Conservation (phyloP, 2,888 invertebrate species). For the Allygus modestus region DNA sequence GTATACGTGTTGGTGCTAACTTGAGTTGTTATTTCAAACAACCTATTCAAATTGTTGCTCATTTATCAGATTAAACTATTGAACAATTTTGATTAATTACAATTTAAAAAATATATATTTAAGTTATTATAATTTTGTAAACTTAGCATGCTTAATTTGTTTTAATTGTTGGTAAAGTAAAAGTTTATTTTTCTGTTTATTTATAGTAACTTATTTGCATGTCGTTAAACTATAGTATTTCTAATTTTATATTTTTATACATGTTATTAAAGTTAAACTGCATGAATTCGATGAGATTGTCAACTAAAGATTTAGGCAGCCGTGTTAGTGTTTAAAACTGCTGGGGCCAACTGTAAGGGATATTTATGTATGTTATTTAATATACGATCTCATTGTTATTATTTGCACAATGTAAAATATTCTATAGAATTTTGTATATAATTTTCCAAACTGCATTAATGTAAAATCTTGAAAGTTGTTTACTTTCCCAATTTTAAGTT, state of each 20-base stretch:
- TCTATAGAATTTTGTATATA: conserved; percentile 60
- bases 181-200: conserved; percentile 13
- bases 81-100: neutral
- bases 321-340: conserved; percentile 20
- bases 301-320: conserved; percentile 11
- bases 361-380: conserved; percentile 63
- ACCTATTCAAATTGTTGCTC: conserved; percentile 7
- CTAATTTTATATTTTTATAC: conserved; percentile 19
- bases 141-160: neutral
- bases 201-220: conserved; percentile 39
- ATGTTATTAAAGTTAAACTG: neutral
- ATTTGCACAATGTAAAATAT: conserved; percentile 63
- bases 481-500: conserved; percentile 64
- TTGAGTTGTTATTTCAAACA: conserved; percentile 4
- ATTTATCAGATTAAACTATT: neutral
- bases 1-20: conserved; percentile 52
- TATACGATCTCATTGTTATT: conserved; percentile 67
- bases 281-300: conserved; percentile 5
- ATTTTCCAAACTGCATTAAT: conserved; percentile 24
- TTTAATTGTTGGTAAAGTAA: neutral
- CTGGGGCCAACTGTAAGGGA: conserved; percentile 65
- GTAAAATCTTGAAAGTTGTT: conserved; percentile 32
- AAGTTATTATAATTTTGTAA: conserved; percentile 2
- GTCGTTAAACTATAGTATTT: conserved; percentile 1
- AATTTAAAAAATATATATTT: neutral